These are phyloP conservation scores for Laothoe populi DNA, from an alignment of 2,888 invertebrate genomes.

Conservation along the genomic window DNA sequence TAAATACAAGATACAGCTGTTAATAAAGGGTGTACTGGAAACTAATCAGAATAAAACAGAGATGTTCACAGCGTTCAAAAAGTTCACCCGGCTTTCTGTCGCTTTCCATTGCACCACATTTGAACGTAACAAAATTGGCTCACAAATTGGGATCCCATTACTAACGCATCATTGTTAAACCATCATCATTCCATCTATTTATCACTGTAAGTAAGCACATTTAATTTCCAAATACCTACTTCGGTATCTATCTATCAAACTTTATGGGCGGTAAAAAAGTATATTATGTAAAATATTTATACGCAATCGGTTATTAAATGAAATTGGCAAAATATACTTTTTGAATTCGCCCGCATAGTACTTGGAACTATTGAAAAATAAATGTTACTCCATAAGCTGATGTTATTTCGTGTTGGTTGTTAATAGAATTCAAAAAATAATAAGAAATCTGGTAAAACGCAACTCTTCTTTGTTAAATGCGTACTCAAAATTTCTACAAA, in stretches of 20 bases:
- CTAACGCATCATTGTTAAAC: conserved; percentile 83
- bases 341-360: not conserved
- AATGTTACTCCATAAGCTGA: not conserved
- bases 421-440: not conserved
- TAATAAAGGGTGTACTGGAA: conserved; percentile 82
- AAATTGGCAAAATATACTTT: not conserved
- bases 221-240: conserved; percentile 47
- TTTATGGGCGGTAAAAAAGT: not conserved
- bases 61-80: conserved; percentile 66
- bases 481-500: conserved; percentile 16
- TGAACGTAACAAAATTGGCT: conserved; percentile 81
- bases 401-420: not conserved
- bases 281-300: not conserved
- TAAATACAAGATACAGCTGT: conserved; percentile 85
- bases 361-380: not conserved
- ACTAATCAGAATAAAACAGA: conserved; percentile 74
- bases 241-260: conserved; percentile 51
- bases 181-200: conserved; percentile 78
- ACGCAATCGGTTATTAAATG: not conserved
- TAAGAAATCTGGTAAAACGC: not conserved
- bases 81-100: conserved; percentile 79
- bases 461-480: not conserved
- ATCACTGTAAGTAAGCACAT: conserved; percentile 82
- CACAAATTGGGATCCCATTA: conserved; percentile 82
- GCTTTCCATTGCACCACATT: conserved; percentile 83